Conservation (phyloP, 2,888 invertebrate genomes). For the Cabera pusaria region DNA sequence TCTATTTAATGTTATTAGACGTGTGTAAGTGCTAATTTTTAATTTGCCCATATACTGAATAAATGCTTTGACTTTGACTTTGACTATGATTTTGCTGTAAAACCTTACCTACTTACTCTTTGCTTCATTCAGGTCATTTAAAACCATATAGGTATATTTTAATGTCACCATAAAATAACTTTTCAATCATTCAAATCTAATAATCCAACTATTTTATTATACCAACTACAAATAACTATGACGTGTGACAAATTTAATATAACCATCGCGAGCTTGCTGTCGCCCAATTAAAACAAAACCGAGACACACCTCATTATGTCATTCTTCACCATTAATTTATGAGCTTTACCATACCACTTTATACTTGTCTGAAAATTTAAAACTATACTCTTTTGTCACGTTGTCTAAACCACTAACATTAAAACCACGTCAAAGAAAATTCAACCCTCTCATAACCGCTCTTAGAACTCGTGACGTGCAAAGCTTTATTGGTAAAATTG, state of each 20-base stretch:
- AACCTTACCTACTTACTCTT: no score
- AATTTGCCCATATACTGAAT: no score
- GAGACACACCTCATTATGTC: constrained; percentile 66
- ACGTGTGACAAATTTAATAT: constrained; percentile 24
- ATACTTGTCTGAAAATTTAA: constrained; percentile 65
- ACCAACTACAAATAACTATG: constrained; percentile 24
- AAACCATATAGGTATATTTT: no score
- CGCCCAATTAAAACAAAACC: constrained; percentile 34
- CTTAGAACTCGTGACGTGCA: constrained; percentile 16
- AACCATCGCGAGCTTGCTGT: constrained; percentile 2
- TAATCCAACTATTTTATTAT: no score
- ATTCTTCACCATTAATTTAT: constrained; percentile 67
- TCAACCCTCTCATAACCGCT: constrained; percentile 1
- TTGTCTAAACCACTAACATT: constrained; percentile 6
- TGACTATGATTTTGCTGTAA: no score
- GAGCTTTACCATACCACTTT: constrained; percentile 50
- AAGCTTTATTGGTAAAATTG: constrained; percentile 25
- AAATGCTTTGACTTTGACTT: no score
- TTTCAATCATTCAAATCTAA: no score
- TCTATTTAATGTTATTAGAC: no score
- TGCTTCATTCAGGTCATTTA: no score
- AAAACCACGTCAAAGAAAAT: not conserved
- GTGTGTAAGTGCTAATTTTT: no score
- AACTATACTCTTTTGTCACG: constrained; percentile 56
- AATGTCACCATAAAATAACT: no score